Conservation (phyloP, 2,113 vertebrate genomes). For the Thomomys bottae region DNA sequence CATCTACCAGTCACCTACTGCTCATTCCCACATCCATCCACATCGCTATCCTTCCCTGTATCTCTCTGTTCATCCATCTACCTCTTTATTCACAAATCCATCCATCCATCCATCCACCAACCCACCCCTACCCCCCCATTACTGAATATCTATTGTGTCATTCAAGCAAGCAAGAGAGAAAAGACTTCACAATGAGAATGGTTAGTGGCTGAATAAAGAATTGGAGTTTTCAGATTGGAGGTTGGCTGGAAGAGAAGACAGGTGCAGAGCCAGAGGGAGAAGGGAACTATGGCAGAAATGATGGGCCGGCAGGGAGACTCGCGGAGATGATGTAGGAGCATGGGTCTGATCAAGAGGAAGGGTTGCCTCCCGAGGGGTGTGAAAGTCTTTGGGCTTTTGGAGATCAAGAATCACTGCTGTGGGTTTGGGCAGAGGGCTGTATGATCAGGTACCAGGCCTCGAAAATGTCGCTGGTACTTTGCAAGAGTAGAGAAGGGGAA, state of each 20-base stretch:
- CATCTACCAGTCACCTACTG: no score
- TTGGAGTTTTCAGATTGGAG: background rate
- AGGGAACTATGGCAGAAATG: no score
- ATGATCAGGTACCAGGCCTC: background rate
- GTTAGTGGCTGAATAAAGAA: background rate
- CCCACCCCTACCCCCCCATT: background rate
- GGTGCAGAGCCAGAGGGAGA: background rate
- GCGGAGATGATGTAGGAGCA: no score
- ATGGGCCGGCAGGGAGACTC: no score
- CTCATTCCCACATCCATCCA: background rate
- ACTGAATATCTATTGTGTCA: background rate
- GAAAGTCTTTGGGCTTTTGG: background rate
- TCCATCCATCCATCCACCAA: no score
- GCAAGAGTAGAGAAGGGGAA: background rate
- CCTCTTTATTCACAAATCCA: background rate
- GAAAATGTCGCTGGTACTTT: background rate
- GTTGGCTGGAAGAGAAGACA: background rate
- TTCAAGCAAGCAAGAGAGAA: background rate
- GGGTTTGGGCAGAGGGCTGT: background rate
- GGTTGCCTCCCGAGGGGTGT: background rate
- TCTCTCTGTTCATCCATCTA: background rate
- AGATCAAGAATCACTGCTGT: no score
- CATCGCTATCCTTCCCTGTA: fast-evolving
- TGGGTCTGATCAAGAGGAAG: background rate
- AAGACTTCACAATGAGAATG: background rate